Conservation (phyloP, 2,888 invertebrate species). For the Agrochola macilenta region DNA sequence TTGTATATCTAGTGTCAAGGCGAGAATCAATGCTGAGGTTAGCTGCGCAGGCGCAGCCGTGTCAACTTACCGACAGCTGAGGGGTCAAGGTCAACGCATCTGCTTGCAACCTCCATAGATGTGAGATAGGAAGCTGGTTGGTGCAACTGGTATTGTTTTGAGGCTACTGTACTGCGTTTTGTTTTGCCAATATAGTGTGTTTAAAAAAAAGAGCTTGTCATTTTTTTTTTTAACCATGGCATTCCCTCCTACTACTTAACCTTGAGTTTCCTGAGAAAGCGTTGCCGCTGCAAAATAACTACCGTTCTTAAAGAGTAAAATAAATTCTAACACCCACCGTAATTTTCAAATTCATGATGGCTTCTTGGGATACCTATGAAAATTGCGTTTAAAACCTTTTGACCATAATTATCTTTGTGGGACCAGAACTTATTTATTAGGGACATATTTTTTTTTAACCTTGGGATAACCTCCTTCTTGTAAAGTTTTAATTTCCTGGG, state of each 20-base stretch:
- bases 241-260: too few species aligned
- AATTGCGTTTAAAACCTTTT: not conserved
- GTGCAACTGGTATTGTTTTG: constrained; percentile 2
- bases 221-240: not conserved
- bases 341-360: too few species aligned
- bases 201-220: not conserved
- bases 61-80: constrained; percentile 30
- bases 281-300: not conserved
- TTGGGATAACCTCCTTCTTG: not conserved
- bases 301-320: not conserved
- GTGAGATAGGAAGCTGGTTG: not conserved
- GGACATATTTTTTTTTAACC: not conserved
- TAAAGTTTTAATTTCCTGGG: too few species aligned
- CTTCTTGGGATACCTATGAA: not conserved
- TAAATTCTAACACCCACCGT: not conserved
- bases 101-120: constrained; percentile 19
- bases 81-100: constrained; percentile 35
- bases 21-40: constrained; percentile 45
- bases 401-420: too few species aligned
- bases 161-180: not conserved
- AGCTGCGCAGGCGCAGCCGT: constrained; percentile 21
- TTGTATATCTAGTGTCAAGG: constrained; percentile 60
- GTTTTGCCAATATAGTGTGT: not conserved
- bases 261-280: not conserved
- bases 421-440: too few species aligned